These are phyloP conservation scores for Charanyca ferruginea DNA, from an alignment of 2,888 invertebrate species.

Conservation along the genomic window DNA sequence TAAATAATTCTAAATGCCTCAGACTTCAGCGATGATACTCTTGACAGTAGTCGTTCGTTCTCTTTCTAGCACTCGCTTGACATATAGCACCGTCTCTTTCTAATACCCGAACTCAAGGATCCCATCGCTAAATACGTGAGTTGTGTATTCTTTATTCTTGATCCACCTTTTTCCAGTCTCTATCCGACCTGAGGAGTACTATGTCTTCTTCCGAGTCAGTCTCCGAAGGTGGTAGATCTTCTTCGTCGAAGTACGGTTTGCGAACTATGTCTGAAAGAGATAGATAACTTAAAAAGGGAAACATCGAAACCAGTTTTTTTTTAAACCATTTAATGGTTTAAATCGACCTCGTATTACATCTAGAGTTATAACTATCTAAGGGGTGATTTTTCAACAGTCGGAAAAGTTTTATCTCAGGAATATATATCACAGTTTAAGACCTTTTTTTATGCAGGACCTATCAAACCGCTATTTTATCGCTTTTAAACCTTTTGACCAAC, in stretches of 20 bases:
- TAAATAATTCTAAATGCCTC: slow-evolving; percentile 14
- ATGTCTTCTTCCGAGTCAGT: slow-evolving; percentile 92
- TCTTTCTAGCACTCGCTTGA: not conserved
- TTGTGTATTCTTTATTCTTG: slow-evolving; percentile 31
- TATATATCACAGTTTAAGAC: no score
- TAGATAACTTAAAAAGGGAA: no score
- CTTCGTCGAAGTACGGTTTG: slow-evolving; percentile 94
- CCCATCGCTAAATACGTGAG: not conserved
- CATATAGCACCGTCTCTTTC: slow-evolving; percentile 1
- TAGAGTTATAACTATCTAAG: no score
- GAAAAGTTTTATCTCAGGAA: no score
- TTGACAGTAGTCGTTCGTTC: not conserved
- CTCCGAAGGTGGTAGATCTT: slow-evolving; percentile 92
- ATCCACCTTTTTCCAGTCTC: slow-evolving; percentile 72
- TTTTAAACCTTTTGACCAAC: no score
- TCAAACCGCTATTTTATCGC: no score
- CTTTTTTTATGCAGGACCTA: no score
- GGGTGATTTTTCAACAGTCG: no score
- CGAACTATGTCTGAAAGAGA: slow-evolving; percentile 79
- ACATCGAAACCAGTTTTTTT: no score
- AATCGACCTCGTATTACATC: no score
- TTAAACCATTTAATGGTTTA: no score
- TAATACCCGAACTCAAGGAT: not conserved
- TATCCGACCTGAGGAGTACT: slow-evolving; percentile 87
- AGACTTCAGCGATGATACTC: slow-evolving; percentile 2